Evolutionary conservation across 2,113 vertebrate genomes (phyloP).

Genomic region (Formicarius rufipectus): DNA sequence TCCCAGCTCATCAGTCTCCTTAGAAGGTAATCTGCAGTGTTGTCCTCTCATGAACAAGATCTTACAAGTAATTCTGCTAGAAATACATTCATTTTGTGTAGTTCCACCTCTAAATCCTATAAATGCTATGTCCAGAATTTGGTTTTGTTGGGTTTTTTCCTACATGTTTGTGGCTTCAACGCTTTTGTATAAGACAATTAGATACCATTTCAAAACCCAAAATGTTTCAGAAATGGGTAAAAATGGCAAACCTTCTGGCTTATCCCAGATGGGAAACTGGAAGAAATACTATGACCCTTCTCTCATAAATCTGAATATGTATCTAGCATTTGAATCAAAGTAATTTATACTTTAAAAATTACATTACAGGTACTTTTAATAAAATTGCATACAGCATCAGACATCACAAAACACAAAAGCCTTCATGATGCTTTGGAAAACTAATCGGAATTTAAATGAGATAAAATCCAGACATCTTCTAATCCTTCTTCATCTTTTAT

Average conservation of each 20-base stretch:
- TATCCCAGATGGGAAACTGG: neutral
- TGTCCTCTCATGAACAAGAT: neutral
- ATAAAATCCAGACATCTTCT: constrained; percentile 47
- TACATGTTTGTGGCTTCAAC: neutral
- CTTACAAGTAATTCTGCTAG: neutral
- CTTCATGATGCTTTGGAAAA: neutral
- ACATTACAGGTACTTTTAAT: neutral
- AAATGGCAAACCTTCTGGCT: neutral
- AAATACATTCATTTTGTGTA: neutral
- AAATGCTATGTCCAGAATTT: neutral
- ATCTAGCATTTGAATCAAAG: neutral
- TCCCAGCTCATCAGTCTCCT: neutral
- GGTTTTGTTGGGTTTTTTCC: fast-evolving
- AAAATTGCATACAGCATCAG: neutral
- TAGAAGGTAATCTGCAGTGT: neutral
- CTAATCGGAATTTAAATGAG: constrained; percentile 15
- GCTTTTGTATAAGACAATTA: neutral
- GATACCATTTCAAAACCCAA: neutral
- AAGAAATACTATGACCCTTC: neutral
- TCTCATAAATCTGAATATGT: neutral
- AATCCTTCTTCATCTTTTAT: constrained; percentile 11
- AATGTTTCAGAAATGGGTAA: neutral
- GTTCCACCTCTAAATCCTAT: neutral
- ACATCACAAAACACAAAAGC: neutral
- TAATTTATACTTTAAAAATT: neutral